Evolutionary conservation across 2,888 invertebrate genomes (phyloP).

Genomic region (Machimus atricapillus): DNA sequence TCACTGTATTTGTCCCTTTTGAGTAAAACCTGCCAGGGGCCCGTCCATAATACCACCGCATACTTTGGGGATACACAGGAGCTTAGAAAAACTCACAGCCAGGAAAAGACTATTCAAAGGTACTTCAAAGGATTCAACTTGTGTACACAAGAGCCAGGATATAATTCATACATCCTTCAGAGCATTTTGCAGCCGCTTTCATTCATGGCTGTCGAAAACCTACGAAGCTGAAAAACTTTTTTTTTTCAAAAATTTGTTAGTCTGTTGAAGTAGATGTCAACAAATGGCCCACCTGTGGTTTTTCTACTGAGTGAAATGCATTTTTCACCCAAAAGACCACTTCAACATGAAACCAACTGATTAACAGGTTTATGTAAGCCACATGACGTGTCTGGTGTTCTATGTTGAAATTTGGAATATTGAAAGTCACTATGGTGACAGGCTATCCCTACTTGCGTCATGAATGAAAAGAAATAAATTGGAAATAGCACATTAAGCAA

Average conservation of each 20-base stretch:
- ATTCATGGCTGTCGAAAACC: neutral
- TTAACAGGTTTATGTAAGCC: neutral
- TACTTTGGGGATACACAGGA: neutral
- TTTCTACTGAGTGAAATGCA: neutral
- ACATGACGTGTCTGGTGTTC: neutral
- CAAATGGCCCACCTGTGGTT: neutral
- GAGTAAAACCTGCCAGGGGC: neutral
- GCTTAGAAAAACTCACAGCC: neutral
- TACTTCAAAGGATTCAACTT: neutral
- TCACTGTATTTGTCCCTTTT: neutral
- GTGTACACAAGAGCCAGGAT: neutral
- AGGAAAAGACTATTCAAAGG: neutral
- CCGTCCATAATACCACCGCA: neutral
- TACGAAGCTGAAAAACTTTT: neutral
- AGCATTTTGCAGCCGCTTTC: neutral
- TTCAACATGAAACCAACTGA: neutral
- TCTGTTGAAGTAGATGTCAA: neutral
- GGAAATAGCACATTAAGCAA: neutral
- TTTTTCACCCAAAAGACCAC: neutral
- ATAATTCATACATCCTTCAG: neutral
- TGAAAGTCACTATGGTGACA: neutral
- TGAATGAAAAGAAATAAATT: neutral
- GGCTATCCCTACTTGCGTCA: neutral
- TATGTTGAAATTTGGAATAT: neutral
- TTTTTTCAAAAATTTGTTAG: neutral